Base-by-base conservation (phyloP, 2,113 vertebrate species). In the Ellobius talpinus region DNA sequence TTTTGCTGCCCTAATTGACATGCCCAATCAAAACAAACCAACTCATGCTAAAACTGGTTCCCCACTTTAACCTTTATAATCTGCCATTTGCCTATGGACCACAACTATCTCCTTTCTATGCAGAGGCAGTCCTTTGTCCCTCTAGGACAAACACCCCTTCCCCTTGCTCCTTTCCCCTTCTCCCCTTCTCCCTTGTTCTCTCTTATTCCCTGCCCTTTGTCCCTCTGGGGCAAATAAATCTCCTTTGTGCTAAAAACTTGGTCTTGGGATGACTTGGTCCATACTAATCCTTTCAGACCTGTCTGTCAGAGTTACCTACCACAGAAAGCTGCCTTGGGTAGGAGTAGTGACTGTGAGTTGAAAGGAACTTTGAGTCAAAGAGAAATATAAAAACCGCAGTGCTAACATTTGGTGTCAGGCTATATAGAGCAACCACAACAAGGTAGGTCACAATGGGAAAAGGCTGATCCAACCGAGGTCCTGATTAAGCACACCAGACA, bases 301-400 rank as follows among this genome's bases (percentile, higher is more conserved):
- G 16, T 90, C 58, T 85, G 47, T 33, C 63, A 90, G 23, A 33
- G 45, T 47, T n/a, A 88, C 17, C 17, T n/a, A 88, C 13, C 13
- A 17, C 0, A 73, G 68, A 91, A 82, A 31, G 91, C 52, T 90
- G 61, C 45, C 63, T 84, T 84, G 63, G 70, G 47, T 94, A 92
- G 19, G 39, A 21, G 65, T 10, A 61, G 33, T 92, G 55, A 1
- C 8, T 29, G 7, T 0, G 42, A 50, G 39, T 85, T 87, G 19
- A 73, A 77, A 78, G 47, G 10, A 96, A 94, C 5, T 88, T 13
- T 79, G 77, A 92, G 84, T 82, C 58, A 95, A 88, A 58, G 29
- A 85, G 14, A 79, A 76, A 79, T 70, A 81, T 0, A 84, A 33
- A 73, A 93, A 13, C 19, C 33, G 42, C 45, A 90, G 72, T 31